Evolutionary conservation across 2,888 invertebrate species (phyloP), one percentile per base, ranked within the genome.

Genomic region (Tethea ocularis): DNA sequence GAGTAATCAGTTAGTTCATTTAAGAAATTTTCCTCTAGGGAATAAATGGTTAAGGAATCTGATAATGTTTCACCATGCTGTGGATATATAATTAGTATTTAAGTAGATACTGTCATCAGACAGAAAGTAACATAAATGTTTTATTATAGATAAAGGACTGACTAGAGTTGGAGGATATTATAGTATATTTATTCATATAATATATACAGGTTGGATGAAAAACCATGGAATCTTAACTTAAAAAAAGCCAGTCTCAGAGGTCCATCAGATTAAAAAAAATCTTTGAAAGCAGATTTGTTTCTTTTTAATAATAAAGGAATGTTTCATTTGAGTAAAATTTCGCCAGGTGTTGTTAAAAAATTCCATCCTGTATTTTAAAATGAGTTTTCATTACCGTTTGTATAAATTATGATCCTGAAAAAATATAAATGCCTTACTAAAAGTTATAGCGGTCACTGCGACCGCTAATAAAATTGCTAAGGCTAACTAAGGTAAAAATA

Each of bases 11-110:
- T 67, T 51, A 88, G 68, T 61, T 87, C 88, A 51, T 74, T 81
- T 2, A 88, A 72, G 61, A 89, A 88, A 69, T 82, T 86, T 36
- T 86, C 83, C 77, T 88, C 87, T 0, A 87, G 66, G 1, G 88
- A 88, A 58, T 75, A 75, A 57, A 85, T 74, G 55, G 81, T 83
- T 24, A 83, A 10, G 1, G 82, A 68, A 11, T 83, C 82, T 2
- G 84, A 67, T 64, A 87, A 61, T 10, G 71, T 68, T 61, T 69
- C 65, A 4, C 86, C 88, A 51, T 83, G 81, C 89, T 88, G 68
- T n/a, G 62, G 70, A 62, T 8, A 52, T 57, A 65, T 29, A 5
- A 54, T 2, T 22, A 23, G 23, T 26, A 7, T 23, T 23, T 51
- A 15, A 11, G 13, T 51, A 13, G 13, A 15, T 17, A 51, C 20